Base-by-base conservation (phyloP, 92 coral and sea anemone genomes). In the Bergia sp. region DNA sequence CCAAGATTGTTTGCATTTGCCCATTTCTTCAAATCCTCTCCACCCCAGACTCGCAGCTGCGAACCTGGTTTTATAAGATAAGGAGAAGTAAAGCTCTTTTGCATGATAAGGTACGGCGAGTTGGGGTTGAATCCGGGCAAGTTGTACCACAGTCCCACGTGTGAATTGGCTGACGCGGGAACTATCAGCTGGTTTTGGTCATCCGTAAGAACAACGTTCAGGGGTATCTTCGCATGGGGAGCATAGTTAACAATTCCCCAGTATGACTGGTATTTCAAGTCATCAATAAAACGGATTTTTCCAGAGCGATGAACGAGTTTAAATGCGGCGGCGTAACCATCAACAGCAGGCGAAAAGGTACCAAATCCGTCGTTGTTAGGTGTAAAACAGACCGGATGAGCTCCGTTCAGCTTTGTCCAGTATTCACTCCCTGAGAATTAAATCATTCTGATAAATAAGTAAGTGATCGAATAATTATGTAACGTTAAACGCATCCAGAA, bases 271-370 rank as follows among this genome's bases (percentile, higher is more conserved):
- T 41, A 41, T 8, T 7, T 2, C 53, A 76, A 41, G 80, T 38
- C 15, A 42, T 20, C 29, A 7, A 10, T 53, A 76, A 76, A 76
- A 53, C 80, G 80, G 80, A 76, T 39, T 76, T 41, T 76, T 5
- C 80, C 80, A 21, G 53, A 41, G 80, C 80, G 80, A 42, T 76
- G 80, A n/a, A 76, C 80, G 20, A 76, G 80, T 76, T 76, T 76
- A 18, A 76, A 76, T 18, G 80, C 50, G 23, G 80, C 80, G 47
- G 80, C 45, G 29, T 41, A 76, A 39, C 80, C 80, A 41, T 76
- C 80, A 15, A 76, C 80, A 41, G 45, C 80, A 41, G 80, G 80
- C 12, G 11, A 41, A 37, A 76, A 76, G 21, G 80, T 16, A 37
- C 80, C 80, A 76, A 76, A 76, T 41, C 80, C 53, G 50, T 3